A percentile compares a stretch with the other conserved stretches of the same genome.
phyloP scores from a whole-genome alignment of 2,888 invertebrate species.

The Hirtodrosophila confusa region DNA sequence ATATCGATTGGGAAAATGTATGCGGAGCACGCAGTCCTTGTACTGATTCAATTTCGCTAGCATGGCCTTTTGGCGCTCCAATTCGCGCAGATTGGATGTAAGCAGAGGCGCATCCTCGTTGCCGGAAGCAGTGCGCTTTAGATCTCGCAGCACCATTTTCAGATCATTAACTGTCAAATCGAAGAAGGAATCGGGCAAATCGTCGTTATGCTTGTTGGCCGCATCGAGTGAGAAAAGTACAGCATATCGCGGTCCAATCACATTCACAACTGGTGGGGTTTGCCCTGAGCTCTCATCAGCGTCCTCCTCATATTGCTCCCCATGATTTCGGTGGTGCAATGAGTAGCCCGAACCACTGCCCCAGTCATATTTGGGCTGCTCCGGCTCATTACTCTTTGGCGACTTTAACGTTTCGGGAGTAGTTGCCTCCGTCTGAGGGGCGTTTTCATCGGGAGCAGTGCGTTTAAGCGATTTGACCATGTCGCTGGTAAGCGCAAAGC shows the following conservation, averaged over 20 bases:
- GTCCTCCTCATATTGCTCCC: constrained; percentile 33
- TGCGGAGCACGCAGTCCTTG: constrained; percentile 90
- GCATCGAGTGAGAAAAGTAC: constrained; percentile 88
- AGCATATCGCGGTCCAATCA: constrained; percentile 87
- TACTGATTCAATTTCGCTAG: constrained; percentile 88
- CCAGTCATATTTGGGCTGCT: constrained; percentile 77
- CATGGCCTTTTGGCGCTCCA: constrained; percentile 86
- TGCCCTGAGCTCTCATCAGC: constrained; percentile 51
- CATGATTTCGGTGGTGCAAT: constrained; percentile 53
- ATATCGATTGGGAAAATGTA: constrained; percentile 94
- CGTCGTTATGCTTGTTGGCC: constrained; percentile 87
- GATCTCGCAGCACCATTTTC: constrained; percentile 89
- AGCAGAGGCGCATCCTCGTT: constrained; percentile 90
- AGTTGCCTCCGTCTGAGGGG: not conserved
- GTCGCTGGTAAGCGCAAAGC: constrained; percentile 79
- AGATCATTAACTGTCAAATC: constrained; percentile 93
- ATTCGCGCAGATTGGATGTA: constrained; percentile 87
- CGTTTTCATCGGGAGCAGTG: constrained; percentile 40
- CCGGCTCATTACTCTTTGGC: constrained; percentile 15
- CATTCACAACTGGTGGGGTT: constrained; percentile 72
- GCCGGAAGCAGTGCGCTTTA: constrained; percentile 87
- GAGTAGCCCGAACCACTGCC: constrained; percentile 78
- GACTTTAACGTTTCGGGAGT: constrained; percentile 3
- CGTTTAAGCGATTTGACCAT: constrained; percentile 78
- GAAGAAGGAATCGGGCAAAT: constrained; percentile 94